Evolutionary conservation across 37 sponge, comb jelly and placozoan genomes (phyloP).

Genomic region (Ianthella basta): DNA sequence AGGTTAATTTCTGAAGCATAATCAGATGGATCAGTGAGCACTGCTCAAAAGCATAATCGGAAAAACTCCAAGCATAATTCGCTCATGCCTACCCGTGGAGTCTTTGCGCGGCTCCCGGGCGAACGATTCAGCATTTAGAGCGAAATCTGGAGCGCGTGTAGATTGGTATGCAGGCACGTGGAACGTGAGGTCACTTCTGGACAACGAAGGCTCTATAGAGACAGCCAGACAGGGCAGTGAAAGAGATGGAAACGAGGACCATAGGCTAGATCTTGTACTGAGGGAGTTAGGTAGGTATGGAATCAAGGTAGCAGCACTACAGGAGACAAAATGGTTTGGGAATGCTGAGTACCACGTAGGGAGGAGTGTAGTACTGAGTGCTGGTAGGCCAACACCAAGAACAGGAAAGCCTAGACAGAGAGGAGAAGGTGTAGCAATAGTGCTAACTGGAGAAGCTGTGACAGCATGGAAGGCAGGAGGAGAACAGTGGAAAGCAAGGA

Average conservation of each 20-base stretch:
- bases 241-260: constrained; percentile 5
- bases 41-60: too few species aligned
- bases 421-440: constrained; percentile 50
- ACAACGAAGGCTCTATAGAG: too few species aligned
- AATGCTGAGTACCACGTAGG: too few species aligned
- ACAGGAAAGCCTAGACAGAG: constrained; percentile 15
- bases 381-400: constrained; percentile 18
- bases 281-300: constrained; percentile 24
- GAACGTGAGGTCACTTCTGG: too few species aligned
- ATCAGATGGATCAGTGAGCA: too few species aligned
- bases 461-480: constrained; percentile 39
- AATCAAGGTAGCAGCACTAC: constrained; percentile 17
- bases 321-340: constrained; percentile 14
- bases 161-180: constrained; percentile 22
- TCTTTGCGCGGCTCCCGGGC: constrained; percentile 23
- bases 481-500: constrained; percentile 20
- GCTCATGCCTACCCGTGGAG: constrained; percentile 14
- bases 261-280: constrained; percentile 16
- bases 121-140: constrained; percentile 18
- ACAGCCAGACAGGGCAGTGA: not conserved
- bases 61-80: too few species aligned
- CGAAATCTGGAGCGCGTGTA: constrained; percentile 4
- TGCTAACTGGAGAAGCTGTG: constrained; percentile 29
- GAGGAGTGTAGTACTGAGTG: too few species aligned
- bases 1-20: too few species aligned